A percentile compares a stretch with the other conserved stretches of the same genome.
These are phyloP conservation scores for Oreortyx pictus DNA, from an alignment of 2,797 vertebrate species.

Conservation along the genomic window DNA sequence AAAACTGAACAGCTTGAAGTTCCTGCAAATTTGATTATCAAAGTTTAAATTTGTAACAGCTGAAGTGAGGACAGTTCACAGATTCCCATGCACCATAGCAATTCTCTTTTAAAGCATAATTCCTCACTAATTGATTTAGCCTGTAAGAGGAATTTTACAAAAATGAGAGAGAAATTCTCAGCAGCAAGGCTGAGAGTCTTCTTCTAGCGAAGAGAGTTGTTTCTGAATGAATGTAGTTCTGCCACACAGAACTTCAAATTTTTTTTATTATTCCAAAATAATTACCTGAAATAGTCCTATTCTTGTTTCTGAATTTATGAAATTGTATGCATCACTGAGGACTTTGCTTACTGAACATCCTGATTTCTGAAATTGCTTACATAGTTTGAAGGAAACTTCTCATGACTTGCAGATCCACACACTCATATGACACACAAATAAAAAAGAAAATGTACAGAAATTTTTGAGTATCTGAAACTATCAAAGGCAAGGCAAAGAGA, in stretches of 20 bases:
- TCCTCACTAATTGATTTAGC: not conserved
- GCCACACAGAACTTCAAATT: not conserved
- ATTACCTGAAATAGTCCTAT: not conserved
- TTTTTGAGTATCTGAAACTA: not conserved
- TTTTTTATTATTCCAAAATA: not conserved
- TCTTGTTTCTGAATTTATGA: not conserved
- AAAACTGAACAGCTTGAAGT: not conserved
- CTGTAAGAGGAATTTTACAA: not conserved
- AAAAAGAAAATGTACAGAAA: not conserved
- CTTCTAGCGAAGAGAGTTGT: not conserved
- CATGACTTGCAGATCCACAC: not conserved
- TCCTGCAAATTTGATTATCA: not conserved
- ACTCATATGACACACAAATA: not conserved
- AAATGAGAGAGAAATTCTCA: not conserved
- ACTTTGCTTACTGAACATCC: not conserved
- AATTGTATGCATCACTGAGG: not conserved
- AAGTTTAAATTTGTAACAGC: not conserved
- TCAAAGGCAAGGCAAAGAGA: not conserved
- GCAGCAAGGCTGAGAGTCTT: not conserved
- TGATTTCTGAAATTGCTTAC: not conserved
- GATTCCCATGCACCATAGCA: not conserved
- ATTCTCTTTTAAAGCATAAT: not conserved
- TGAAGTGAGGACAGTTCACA: not conserved
- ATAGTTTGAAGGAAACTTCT: not conserved
- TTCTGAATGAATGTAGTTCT: not conserved